Evolutionary conservation across 2,888 invertebrate genomes (phyloP).

Genomic region (Ochlodes sylvanus): DNA sequence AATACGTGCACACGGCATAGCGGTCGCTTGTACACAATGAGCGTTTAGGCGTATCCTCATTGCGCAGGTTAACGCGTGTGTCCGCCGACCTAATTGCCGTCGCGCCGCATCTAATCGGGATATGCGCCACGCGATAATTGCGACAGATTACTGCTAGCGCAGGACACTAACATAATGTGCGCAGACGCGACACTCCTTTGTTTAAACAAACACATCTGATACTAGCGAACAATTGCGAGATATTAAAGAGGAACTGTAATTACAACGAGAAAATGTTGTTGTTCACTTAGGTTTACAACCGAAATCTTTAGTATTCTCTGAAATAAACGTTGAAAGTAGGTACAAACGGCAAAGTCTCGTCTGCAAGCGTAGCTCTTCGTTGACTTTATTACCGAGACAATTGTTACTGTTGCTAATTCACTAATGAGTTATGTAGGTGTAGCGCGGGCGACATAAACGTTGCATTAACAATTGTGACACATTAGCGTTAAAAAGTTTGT

Average conservation of each 20-base stretch:
- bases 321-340: slow-evolving; percentile 6
- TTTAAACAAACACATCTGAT: not conserved
- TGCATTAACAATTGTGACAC: slow-evolving; percentile 65
- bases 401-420: slow-evolving; percentile 80
- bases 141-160: slow-evolving; percentile 67
- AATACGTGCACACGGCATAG: slow-evolving; percentile 56
- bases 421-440: slow-evolving; percentile 83
- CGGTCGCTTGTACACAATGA: slow-evolving; percentile 70
- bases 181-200: slow-evolving; percentile 50
- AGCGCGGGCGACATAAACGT: slow-evolving; percentile 81
- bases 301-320: not conserved
- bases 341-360: slow-evolving; percentile 48
- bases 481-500: slow-evolving; percentile 66
- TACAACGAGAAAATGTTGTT: not conserved
- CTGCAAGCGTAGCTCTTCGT: slow-evolving; percentile 58
- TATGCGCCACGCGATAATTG: slow-evolving; percentile 83
- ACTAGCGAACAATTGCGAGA: not conserved
- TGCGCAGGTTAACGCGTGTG: slow-evolving; percentile 80
- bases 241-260: not conserved
- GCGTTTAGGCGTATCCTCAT: slow-evolving; percentile 83
- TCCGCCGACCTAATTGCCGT: slow-evolving; percentile 83
- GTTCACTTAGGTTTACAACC: not conserved
- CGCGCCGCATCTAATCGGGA: slow-evolving; percentile 81
- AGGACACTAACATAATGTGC: slow-evolving; percentile 40
- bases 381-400: slow-evolving; percentile 78